Evolutionary conservation across 2,113 vertebrate genomes (phyloP).

Genomic region (Neogale vison): DNA sequence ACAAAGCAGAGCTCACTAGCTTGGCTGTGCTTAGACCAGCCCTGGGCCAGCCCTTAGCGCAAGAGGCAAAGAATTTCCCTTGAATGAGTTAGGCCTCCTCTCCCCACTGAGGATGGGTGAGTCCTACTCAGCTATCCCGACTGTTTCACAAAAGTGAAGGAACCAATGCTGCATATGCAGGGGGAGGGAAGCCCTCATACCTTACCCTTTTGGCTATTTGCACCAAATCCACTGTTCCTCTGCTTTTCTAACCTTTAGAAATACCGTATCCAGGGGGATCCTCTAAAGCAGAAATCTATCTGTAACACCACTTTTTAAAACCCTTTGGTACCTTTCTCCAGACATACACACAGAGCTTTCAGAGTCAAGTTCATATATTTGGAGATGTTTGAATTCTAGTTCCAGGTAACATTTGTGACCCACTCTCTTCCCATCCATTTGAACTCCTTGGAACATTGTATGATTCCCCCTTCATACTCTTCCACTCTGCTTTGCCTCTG

Average conservation of each 20-base stretch:
- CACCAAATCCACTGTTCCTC: neutral
- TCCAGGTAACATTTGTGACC: neutral
- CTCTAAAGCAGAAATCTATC: neutral
- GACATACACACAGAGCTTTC: neutral
- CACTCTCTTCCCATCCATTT: neutral
- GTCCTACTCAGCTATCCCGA: neutral
- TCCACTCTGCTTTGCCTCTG: neutral
- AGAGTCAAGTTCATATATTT: too few species aligned
- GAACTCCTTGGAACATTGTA: neutral
- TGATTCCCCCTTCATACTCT: rapidly evolving
- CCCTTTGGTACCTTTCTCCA: neutral
- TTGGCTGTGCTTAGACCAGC: neutral
- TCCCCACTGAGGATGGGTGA: neutral
- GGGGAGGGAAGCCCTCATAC: neutral
- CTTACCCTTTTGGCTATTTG: neutral
- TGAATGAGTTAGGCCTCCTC: neutral
- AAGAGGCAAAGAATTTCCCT: neutral
- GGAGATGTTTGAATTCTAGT: neutral
- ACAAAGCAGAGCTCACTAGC: neutral
- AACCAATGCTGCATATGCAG: neutral
- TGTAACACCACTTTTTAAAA: neutral
- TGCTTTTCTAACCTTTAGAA: neutral
- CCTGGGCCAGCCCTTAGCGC: neutral
- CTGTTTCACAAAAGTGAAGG: neutral
- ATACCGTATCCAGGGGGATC: too few species aligned